Base-by-base conservation (phyloP, 2,888 invertebrate genomes). In the Polyommatus icarus region DNA sequence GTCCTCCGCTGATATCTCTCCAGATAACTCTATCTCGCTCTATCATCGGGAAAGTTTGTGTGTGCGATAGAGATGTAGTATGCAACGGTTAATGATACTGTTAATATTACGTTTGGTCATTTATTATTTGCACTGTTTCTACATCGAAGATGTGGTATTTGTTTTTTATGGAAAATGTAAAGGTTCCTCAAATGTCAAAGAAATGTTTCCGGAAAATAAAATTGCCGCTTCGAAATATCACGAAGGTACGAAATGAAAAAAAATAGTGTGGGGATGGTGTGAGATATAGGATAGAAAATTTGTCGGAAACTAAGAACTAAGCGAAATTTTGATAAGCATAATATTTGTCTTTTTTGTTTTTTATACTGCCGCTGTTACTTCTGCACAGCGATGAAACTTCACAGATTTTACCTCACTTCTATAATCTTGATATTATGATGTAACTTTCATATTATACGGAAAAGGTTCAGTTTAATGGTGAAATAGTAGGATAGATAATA, bases 51-150 rank as follows among this genome's bases (percentile, higher is more conserved):
- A 61, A 76, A 71, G 72, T 12, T 32, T 18, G 75, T 71, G n/a
- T 76, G 80, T 76, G 71, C 78, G 81, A 85, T 78, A 80, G 80
- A 80, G 83, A 84, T 15, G 77, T 73, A 79, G 57, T 32, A 81
- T 72, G 40, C 79, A 83, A 84, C 84, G 81, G 84, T 84, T 81
- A 80, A 75, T 75, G 12, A 75, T 75, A 75, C 75, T 75, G 75
- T 75, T 75, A 75, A 75, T 54, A 54, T 75, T 54, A 75, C 75
- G 75, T 54, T 75, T 54, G 50, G 7, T 54, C 24, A 75, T 54
- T 75, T 29, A 15, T 75, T 50, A 36, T 54, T 24, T 24, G 50
- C 50, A 15, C 54, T 54, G 75, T 75, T 75, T 75, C 36, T 71
- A 40, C 10, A 10, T 72, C 12, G 24, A 29, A 72, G n/a, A 40